phyloP scores from a whole-genome alignment of 2,113 vertebrate genomes.

The Osmerus eperlanus region DNA sequence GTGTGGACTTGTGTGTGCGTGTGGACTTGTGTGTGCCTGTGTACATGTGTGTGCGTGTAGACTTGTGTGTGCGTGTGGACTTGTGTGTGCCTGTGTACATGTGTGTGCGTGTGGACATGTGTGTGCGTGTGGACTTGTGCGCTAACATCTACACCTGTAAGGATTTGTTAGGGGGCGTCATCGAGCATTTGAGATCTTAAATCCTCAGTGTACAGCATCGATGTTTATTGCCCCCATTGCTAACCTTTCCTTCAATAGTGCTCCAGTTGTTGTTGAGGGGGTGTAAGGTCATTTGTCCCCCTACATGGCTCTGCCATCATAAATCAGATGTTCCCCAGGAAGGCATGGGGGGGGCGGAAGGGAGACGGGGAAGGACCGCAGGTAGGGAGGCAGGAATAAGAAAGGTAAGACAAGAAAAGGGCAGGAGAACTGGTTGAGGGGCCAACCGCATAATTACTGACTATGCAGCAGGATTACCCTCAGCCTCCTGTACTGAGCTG shows the following conservation, averaged over 20 bases:
- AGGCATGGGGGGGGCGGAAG: background rate
- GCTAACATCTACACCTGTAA: background rate
- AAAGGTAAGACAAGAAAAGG: background rate
- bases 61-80: too few relatives aligned
- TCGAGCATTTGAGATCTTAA: background rate
- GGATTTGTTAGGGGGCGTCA: background rate
- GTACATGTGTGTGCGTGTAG: too few relatives aligned
- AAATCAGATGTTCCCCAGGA: slow-evolving; percentile 15
- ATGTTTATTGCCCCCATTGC: slow-evolving; percentile 21
- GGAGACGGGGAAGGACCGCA: background rate
- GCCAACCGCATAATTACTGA: background rate
- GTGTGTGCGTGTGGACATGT: background rate
- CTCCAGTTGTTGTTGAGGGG: background rate
- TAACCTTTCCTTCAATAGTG: slow-evolving; percentile 29
- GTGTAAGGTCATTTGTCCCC: slow-evolving; percentile 1
- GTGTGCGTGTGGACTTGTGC: slow-evolving; percentile 7
- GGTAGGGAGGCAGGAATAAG: background rate
- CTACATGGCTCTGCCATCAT: slow-evolving; percentile 1
- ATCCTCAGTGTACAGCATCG: slow-evolving; percentile 10
- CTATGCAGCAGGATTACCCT: background rate
- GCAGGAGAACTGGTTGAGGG: background rate
- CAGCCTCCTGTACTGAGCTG: slow-evolving; percentile 23
- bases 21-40: too few relatives aligned
- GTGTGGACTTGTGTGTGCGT: too few relatives aligned
- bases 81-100: too few relatives aligned